A percentile compares a stretch with the other conserved stretches of the same genome.
Evolutionary conservation across 2,888 invertebrate genomes (phyloP).

Genomic region (Deilephila elpenor): DNA sequence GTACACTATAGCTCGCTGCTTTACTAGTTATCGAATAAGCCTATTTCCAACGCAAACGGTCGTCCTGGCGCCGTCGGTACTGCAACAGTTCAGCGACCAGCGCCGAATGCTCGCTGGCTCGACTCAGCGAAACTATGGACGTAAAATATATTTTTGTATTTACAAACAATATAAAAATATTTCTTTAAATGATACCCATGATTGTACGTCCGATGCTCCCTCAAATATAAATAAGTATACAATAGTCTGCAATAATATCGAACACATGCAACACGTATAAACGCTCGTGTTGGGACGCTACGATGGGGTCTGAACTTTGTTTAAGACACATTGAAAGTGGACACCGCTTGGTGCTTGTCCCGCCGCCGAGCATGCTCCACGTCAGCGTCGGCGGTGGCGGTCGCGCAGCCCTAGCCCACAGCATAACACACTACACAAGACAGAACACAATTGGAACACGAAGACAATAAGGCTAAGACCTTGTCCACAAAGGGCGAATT

Average conservation of each 20-base stretch:
- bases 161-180: conserved; percentile 25
- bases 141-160: conserved; percentile 18
- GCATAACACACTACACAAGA: not conserved
- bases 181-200: conserved; percentile 9
- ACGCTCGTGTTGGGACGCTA: not conserved
- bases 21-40: not conserved
- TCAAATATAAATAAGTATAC: conserved; percentile 19
- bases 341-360: conserved; percentile 32
- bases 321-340: conserved; percentile 35
- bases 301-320: conserved; percentile 44
- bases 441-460: not conserved
- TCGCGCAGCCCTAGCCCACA: not conserved
- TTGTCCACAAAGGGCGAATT: too few species aligned
- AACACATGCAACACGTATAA: conserved; percentile 9
- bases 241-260: conserved; percentile 2
- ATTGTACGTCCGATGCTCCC: conserved; percentile 17
- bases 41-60: not conserved
- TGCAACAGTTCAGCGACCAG: conserved; percentile 12
- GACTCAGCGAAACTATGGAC: not conserved
- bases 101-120: not conserved
- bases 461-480: not conserved
- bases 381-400: not conserved
- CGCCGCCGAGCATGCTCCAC: not conserved
- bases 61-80: not conserved
- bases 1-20: conserved; percentile 1